phyloP scores from a whole-genome alignment of 2,113 vertebrate species.

The Macquaria ambigua region DNA sequence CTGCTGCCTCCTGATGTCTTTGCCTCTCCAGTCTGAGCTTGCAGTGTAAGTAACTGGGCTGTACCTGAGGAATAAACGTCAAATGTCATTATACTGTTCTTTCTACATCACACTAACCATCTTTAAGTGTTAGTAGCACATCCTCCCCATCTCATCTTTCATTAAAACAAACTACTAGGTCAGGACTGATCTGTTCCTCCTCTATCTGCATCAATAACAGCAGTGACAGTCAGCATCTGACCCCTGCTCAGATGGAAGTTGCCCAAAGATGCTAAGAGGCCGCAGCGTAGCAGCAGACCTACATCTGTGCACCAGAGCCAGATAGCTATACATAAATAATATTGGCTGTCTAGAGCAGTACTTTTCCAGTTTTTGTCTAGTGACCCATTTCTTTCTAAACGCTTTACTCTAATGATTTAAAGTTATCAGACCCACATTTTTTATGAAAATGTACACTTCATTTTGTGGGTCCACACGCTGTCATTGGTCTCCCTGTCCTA shows the following conservation, averaged over 20 bases:
- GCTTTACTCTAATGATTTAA: background rate
- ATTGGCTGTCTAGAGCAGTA: conserved; percentile 38
- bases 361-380: conserved; percentile 21
- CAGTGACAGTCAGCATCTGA: background rate
- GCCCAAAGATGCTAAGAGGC: background rate
- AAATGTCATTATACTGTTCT: background rate
- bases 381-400: conserved; percentile 54
- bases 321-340: conserved; percentile 68
- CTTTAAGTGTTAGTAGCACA: background rate
- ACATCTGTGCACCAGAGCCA: conserved; percentile 10
- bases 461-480: background rate
- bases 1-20: conserved; percentile 38
- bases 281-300: background rate
- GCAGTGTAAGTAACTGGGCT: background rate
- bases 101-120: background rate
- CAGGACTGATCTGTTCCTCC: background rate
- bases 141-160: background rate
- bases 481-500: background rate
- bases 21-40: conserved; percentile 20
- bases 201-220: background rate
- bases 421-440: background rate
- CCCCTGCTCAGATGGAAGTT: background rate
- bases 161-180: background rate
- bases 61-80: conserved; percentile 25
- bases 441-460: background rate